Percentiles rank a stretch among this genome's conserved stretches.
Conservation (phyloP, 2,797 vertebrate species). For the Pangasius krempfi region DNA sequence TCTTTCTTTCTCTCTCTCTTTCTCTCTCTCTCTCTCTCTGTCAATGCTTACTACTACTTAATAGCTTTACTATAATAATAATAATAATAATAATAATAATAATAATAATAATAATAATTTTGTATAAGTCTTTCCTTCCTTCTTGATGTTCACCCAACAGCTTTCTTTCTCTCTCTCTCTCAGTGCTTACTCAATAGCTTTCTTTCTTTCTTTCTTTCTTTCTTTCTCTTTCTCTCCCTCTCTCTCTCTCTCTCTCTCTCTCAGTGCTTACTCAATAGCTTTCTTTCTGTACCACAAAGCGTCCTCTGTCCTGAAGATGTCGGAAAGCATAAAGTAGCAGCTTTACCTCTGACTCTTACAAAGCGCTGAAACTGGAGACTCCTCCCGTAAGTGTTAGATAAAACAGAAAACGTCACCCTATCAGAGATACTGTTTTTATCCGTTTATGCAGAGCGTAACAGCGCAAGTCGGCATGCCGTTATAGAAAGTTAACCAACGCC, state of each 20-base stretch:
- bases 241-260: neutral
- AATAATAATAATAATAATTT: too few species aligned
- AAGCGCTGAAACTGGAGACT: neutral
- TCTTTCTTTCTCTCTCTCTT: neutral
- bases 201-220: neutral
- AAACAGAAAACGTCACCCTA: neutral
- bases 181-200: too few species aligned
- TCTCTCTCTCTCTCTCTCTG: neutral
- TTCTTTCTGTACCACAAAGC: neutral
- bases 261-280: neutral
- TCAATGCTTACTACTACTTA: too few species aligned
- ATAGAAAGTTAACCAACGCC: too few species aligned
- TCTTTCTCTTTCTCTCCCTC: neutral
- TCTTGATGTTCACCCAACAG: too few species aligned
- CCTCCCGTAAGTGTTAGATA: neutral
- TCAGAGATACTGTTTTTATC: neutral
- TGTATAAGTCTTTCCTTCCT: neutral
- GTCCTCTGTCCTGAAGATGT: neutral
- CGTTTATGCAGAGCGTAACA: too few species aligned
- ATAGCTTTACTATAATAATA: too few species aligned
- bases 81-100: too few species aligned
- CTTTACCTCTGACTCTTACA: neutral
- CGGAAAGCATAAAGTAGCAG: neutral
- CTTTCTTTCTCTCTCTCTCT: neutral
- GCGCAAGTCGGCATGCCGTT: too few species aligned